These are phyloP conservation scores for Electrona antarctica DNA, from an alignment of 2,113 vertebrate genomes.

Conservation along the genomic window DNA sequence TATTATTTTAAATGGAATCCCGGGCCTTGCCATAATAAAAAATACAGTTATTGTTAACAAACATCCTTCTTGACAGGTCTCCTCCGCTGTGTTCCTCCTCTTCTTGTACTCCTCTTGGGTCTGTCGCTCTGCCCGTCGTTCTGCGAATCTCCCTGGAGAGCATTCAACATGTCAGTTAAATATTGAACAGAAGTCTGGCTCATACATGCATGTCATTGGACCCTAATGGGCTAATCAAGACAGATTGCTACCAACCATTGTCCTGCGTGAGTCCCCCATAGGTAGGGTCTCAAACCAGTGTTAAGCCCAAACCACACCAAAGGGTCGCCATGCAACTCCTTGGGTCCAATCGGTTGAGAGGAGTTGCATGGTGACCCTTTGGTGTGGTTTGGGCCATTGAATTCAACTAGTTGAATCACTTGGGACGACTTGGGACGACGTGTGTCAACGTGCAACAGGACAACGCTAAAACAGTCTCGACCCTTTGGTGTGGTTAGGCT, in stretches of 20 bases:
- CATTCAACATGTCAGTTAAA: constrained; percentile 8
- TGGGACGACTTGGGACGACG: too few species aligned
- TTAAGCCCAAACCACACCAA: too few species aligned
- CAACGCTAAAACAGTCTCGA: too few species aligned
- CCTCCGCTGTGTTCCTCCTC: constrained; percentile 3
- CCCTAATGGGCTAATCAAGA: background rate
- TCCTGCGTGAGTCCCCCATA: background rate
- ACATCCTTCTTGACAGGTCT: background rate
- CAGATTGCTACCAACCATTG: background rate
- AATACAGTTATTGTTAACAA: constrained; percentile 1
- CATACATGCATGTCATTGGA: background rate
- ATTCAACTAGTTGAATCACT: too few species aligned
- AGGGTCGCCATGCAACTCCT: too few species aligned
- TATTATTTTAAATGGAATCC: too few species aligned
- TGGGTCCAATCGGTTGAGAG: too few species aligned
- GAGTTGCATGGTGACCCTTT: too few species aligned
- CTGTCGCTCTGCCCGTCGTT: constrained; percentile 36
- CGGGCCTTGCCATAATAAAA: constrained; percentile 6
- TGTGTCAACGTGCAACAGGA: too few species aligned
- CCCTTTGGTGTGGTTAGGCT: too few species aligned
- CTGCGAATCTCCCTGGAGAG: constrained; percentile 59
- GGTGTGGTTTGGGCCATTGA: too few species aligned
- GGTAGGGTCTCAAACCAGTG: too few species aligned
- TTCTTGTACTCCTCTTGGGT: constrained; percentile 42
- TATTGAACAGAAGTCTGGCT: background rate